phyloP scores from a whole-genome alignment of 2,797 vertebrate species.

The Ataeniobius toweri region DNA sequence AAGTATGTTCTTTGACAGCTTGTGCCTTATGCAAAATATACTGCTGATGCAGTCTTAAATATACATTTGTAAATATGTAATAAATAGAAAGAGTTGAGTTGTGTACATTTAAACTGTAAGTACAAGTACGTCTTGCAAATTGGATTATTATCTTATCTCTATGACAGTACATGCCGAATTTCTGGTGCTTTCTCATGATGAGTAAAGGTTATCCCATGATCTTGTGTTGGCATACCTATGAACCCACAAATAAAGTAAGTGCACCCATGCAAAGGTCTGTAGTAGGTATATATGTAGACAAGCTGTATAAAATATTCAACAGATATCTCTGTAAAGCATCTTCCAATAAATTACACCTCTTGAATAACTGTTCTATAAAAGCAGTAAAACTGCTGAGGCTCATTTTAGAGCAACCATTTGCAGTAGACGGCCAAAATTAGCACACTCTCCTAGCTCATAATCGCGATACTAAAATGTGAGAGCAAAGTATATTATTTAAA shows the following conservation, averaged over 20 bases:
- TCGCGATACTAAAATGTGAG: no score
- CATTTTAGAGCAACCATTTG: background rate
- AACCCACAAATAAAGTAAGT: background rate
- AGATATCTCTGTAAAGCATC: background rate
- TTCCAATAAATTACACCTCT: background rate
- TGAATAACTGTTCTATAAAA: background rate
- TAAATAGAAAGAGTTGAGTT: slow-evolving; percentile 10
- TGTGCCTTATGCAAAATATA: slow-evolving; percentile 36
- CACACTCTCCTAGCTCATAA: no score
- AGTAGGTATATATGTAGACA: background rate
- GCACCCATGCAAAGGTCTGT: background rate
- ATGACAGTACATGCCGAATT: background rate
- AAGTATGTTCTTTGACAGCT: slow-evolving; percentile 2
- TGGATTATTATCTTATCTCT: background rate
- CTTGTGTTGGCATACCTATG: background rate
- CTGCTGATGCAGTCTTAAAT: background rate
- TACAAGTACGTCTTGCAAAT: background rate
- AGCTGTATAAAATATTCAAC: background rate
- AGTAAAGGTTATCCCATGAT: slow-evolving; percentile 9
- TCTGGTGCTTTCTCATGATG: background rate
- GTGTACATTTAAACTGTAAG: slow-evolving; percentile 13
- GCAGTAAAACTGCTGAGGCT: background rate
- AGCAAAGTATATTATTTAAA: no score
- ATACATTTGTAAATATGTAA: slow-evolving; percentile 53
- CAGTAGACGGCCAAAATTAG: background rate